Evolutionary conservation across 2,888 invertebrate species (phyloP), one percentile per base, ranked within the genome.

Genomic region (Erynnis tages): DNA sequence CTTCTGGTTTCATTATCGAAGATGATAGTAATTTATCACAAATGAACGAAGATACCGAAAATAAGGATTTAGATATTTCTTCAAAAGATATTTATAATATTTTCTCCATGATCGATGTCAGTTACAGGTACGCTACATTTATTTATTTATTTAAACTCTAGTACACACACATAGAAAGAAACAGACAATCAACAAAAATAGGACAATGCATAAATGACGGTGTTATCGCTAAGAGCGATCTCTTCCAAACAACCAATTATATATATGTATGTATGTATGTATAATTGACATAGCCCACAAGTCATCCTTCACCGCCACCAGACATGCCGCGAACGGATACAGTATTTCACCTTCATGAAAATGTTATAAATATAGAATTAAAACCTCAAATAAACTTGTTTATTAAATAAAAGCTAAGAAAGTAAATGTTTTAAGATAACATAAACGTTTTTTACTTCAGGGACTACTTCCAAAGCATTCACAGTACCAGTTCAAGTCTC

Each of bases 281-380:
- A n/a, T n/a, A n/a, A n/a, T n/a, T n/a, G 91, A 84, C 71, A 93
- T 86, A 0, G 93, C 92, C 5, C 94, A 68, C 0, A 93, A 93
- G 65, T n/a, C n/a, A n/a, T 94, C 93, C 95, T 95, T 95, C 1
- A 92, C 93, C 2, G 92, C 79, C 14, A 90, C 77, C 61, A 97
- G 78, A 56, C 94, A 93, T 19, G 93, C 94, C 1, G 96, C 94
- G 10, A 95, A 95, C 0, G 97, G 97, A 59, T 93, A 93, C 7
- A 94, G 68, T 34, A 91, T 93, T 57, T 94, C 90, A 1, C 17
- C 10, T 8, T n/a, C 4, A 16, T 17, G n/a, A 35, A 10, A 21
- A 5, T 4, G 21, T 21, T 21, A 5, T 21, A 4, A 21, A 19
- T 17, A 10, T 17, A 6, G 7, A 19, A 16, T 13, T 27, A 17